Base-by-base conservation (phyloP, 1,140 invertebrate genomes). In the Muscidifurax raptorellus region DNA sequence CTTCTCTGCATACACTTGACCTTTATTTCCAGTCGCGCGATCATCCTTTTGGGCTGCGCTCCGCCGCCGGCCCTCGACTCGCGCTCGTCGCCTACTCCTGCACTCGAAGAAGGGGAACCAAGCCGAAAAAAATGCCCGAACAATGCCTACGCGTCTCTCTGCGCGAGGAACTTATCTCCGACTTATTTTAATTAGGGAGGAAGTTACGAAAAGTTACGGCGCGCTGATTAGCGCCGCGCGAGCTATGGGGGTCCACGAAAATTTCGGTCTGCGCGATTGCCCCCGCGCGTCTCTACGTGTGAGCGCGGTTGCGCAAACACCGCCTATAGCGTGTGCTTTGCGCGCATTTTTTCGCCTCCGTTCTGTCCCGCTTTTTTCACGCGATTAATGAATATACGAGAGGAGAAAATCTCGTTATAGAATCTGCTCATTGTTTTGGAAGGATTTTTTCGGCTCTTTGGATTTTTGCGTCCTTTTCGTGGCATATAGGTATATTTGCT, bases 161-260 rank as follows among this genome's bases (percentile, higher is more conserved):
- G 86, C 82, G 85, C 87, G 83, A 86, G 86, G 87, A 88, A 88
- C 89, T 90, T 91, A 91, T 91, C 91, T 92, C 86, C 86, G 88
- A 90, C 89, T 91, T 88, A 90, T 91, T 92, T 91, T 92, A 92
- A 92, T 92, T 92, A 90, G 89, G 75, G 25, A 92, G 91, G 91
- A 92, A 90, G 89, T 92, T 92, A 92, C 91, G 90, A 92, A 91
- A 91, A 88, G 88, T 85, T 67, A 22, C 81, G 47, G 87, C 83
- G 66, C 15, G 72, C 72, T 85, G 88, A 88, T 89, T 84, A 86
- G 80, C 86, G 82, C 72, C 85, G 84, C 86, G 89, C 82, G 78
- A 69, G 86, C 86, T 85, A 86, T 82, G 87, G 74, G 79, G 84
- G 84, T 85, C 84, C 84, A 85, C 84, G 84, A 85, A 90, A 90